Conservation (phyloP, 1,140 invertebrate species). For the Tenebrio molitor region DNA sequence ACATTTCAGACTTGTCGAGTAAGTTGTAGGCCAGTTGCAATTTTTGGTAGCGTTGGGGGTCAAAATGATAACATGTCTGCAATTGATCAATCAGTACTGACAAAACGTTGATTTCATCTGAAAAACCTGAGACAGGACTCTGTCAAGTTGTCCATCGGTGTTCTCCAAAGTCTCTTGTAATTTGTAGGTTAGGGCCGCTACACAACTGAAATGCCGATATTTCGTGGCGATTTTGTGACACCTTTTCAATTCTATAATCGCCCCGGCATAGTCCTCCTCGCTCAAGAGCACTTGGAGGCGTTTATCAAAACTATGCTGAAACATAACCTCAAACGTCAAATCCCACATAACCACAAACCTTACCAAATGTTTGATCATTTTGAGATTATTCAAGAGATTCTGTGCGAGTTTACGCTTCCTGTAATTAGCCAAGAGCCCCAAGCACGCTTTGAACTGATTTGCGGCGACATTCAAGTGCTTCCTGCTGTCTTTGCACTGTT, state of each 20-base stretch:
- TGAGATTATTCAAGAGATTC: constrained; percentile 82
- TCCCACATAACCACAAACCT: constrained; percentile 51
- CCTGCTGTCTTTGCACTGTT: constrained; percentile 79
- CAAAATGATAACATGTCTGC: constrained; percentile 80
- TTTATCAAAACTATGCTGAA: constrained; percentile 85
- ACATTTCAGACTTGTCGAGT: constrained; percentile 86
- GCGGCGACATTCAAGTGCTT: constrained; percentile 80
- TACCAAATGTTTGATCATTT: constrained; percentile 87
- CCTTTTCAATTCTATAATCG: constrained; percentile 89
- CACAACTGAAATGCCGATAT: constrained; percentile 88
- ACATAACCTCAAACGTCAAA: constrained; percentile 54
- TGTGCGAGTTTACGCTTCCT: constrained; percentile 85
- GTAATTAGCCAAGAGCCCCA: constrained; percentile 90
- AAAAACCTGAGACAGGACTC: constrained; percentile 82
- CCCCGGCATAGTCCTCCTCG: constrained; percentile 90
- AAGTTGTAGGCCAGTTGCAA: constrained; percentile 89
- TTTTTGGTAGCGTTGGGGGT: constrained; percentile 80
- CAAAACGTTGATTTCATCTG: not conserved
- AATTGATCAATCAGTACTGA: constrained; percentile 57
- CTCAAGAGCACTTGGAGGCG: constrained; percentile 84
- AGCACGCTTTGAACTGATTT: constrained; percentile 86
- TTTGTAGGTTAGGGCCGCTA: constrained; percentile 87
- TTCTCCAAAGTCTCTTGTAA: constrained; percentile 92
- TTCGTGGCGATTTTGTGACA: constrained; percentile 87
- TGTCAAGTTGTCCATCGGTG: constrained; percentile 93